Percentiles rank a stretch among this genome's conserved stretches.
Conservation (phyloP, 2,888 invertebrate genomes). For the Caradrina kadenii region DNA sequence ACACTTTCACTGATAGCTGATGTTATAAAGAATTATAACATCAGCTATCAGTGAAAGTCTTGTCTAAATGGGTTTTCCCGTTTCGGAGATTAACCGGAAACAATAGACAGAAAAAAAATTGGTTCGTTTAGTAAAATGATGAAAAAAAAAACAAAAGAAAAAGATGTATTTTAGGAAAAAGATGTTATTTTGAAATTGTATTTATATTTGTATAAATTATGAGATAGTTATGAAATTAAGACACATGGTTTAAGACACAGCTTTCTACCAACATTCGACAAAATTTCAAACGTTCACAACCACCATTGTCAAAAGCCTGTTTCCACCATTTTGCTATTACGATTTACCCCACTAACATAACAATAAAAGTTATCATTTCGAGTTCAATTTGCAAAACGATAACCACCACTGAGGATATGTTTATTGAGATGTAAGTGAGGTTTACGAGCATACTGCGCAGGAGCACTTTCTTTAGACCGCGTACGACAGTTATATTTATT, state of each 20-base stretch:
- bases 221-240: neutral
- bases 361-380: conserved; percentile 55
- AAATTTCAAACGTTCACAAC: conserved; percentile 12
- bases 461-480: conserved; percentile 76
- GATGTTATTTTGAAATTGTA: too few relatives aligned
- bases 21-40: too few relatives aligned
- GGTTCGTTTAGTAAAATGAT: too few relatives aligned
- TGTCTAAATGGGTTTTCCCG: too few relatives aligned
- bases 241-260: neutral
- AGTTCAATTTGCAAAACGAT: conserved; percentile 58
- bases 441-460: conserved; percentile 79
- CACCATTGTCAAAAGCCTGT: conserved; percentile 15
- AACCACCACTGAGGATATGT: conserved; percentile 77
- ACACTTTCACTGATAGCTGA: too few relatives aligned
- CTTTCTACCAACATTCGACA: neutral
- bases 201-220: too few relatives aligned
- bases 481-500: conserved; percentile 86
- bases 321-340: conserved; percentile 8
- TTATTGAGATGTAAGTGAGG: conserved; percentile 83
- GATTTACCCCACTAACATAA: conserved; percentile 38
- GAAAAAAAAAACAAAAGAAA: too few relatives aligned
- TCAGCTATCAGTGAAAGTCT: too few relatives aligned
- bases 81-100: too few relatives aligned
- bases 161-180: too few relatives aligned
- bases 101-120: too few relatives aligned